Conservation (phyloP, 2,888 invertebrate genomes). For the Lymantria monacha region DNA sequence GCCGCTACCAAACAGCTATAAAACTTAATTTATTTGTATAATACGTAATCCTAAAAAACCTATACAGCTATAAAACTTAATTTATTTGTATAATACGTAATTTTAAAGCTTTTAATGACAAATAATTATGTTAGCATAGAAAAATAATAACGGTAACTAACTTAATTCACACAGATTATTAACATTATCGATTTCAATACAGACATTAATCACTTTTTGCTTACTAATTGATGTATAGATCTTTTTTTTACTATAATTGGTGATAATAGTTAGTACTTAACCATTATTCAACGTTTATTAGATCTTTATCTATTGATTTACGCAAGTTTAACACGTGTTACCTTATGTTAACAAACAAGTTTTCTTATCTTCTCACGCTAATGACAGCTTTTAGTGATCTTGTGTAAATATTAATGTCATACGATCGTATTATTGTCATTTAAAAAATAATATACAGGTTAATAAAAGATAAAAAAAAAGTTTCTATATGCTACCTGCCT, state of each 20-base stretch:
- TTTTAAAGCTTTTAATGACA: no score
- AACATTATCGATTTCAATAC: slow-evolving; percentile 57
- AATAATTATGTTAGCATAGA: no score
- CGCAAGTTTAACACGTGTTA: slow-evolving; percentile 23
- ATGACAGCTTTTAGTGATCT: slow-evolving; percentile 1
- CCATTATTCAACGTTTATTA: slow-evolving; percentile 31
- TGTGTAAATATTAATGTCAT: background rate
- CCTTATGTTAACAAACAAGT: background rate
- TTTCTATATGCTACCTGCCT: slow-evolving; percentile 13
- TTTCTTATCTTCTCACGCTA: background rate
- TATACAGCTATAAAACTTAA: no score
- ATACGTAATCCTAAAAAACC: background rate
- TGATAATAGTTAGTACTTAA: slow-evolving; percentile 48
- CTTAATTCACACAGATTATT: slow-evolving; percentile 44
- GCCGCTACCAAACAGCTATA: no score
- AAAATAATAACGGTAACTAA: slow-evolving; percentile 24
- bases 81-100: slow-evolving; percentile 26
- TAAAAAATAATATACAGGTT: background rate
- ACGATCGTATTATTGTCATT: background rate
- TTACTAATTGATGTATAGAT: slow-evolving; percentile 34
- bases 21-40: slow-evolving; percentile 36
- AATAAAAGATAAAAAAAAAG: background rate
- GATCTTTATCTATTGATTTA: slow-evolving; percentile 57
- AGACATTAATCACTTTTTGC: slow-evolving; percentile 47
- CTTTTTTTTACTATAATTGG: slow-evolving; percentile 58